phyloP scores from a whole-genome alignment of 2,888 invertebrate genomes.

The Heliconius sara region DNA sequence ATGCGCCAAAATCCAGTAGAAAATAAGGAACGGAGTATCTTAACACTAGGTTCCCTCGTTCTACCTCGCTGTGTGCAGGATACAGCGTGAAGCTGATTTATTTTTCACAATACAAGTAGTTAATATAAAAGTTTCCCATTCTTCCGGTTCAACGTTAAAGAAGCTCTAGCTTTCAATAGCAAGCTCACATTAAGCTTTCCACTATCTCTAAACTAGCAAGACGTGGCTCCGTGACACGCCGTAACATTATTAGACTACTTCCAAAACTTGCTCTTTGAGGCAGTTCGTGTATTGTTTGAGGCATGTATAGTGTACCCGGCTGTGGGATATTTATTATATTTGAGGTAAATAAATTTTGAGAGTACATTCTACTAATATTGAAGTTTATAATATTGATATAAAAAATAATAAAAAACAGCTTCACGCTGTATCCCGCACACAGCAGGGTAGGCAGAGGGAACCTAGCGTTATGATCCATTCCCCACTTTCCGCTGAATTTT shows the following conservation, averaged over 20 bases:
- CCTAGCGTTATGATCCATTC: too few species aligned
- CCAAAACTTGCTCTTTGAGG: slow-evolving; percentile 35
- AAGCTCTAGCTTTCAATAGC: slow-evolving; percentile 14
- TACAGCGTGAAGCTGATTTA: too few species aligned
- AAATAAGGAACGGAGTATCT: too few species aligned
- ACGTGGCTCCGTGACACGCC: slow-evolving; percentile 88
- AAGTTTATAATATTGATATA: too few species aligned
- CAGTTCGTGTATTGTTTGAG: slow-evolving; percentile 32
- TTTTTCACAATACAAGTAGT: not conserved
- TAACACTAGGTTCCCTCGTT: too few species aligned
- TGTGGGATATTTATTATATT: not conserved
- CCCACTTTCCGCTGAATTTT: too few species aligned
- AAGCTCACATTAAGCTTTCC: slow-evolving; percentile 5
- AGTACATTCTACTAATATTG: too few species aligned
- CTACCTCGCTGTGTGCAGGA: too few species aligned
- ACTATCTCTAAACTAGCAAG: slow-evolving; percentile 20
- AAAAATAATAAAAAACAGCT: too few species aligned
- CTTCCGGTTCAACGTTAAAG: slow-evolving; percentile 5
- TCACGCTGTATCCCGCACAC: too few species aligned
- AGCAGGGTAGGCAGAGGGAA: too few species aligned
- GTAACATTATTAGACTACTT: slow-evolving; percentile 47
- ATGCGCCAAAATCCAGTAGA: too few species aligned
- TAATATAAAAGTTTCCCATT: not conserved
- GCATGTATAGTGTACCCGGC: not conserved
- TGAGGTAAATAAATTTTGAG: not conserved